Evolutionary conservation across 2,797 vertebrate species (phyloP), one percentile per base, ranked within the genome.

Genomic region (Sebastes trivittatus): DNA sequence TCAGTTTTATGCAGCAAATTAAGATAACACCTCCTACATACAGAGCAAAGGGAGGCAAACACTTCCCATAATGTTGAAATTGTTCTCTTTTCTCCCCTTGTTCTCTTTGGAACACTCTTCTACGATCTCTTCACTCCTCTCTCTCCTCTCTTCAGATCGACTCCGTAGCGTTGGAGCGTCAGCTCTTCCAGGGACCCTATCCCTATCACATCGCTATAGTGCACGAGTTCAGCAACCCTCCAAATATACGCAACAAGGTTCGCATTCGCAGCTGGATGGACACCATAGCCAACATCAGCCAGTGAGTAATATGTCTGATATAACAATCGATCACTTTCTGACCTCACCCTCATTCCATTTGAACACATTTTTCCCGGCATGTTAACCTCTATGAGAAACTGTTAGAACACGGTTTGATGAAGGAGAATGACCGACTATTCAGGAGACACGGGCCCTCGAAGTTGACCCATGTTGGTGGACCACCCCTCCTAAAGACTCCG

Each of bases 211-310:
- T 99, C 9, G 98, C 97, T 46, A 96, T 99, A 20, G 98, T 99
- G 83, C 98, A 99, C 16, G 98, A 99, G 77, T 99, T 99, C 94
- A 99, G 98, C 90, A 99, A 98, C 81, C 98, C 98, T 1, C 98
- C 98, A 72, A 99, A 99, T 20, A 97, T 99, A 42, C 95, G 98
- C 72, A 99, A 99, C 93, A 99, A 99, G 88, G 98, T 99, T 83
- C 97, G 98, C 56, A 96, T 99, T 80, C 97, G 98, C 34, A 99
- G 98, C 90, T 99, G 98, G 98, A 99, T 99, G 98, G 98, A 99
- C 94, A 99, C 98, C 0, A 98, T 99, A 66, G 97, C 98, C 69
- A 99, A 99, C 93, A 98, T 99, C 91, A 99, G 98, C 92, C 98
- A 99, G 98, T 99, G 92, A 98, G 98, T 97, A 38, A 6, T 36